A percentile compares a stretch with the other conserved stretches of the same genome.
phyloP scores from a whole-genome alignment of 2,113 vertebrate genomes.

The Smithornis capensis region DNA sequence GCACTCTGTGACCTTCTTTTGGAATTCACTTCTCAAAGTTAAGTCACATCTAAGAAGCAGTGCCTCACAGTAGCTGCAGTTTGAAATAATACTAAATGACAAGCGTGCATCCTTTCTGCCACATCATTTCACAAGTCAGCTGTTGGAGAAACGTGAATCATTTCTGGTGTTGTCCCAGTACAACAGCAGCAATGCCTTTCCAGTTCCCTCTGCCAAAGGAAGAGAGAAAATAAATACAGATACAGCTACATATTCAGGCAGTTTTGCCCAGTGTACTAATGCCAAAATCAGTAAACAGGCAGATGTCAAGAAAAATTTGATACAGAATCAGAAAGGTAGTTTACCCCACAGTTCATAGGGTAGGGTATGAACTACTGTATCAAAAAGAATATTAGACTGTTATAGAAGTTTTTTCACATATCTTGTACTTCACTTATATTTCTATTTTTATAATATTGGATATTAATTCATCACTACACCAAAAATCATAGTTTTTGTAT shows the following conservation, averaged over 20 bases:
- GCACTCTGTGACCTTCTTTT: not conserved
- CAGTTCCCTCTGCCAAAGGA: not conserved
- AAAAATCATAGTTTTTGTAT: not conserved
- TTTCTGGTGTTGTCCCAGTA: not conserved
- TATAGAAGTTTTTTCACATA: not conserved
- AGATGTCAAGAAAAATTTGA: not conserved
- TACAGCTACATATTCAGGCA: not conserved
- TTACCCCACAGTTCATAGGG: not conserved
- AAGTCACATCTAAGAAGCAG: not conserved
- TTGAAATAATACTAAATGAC: not conserved
- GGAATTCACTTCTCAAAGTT: not conserved
- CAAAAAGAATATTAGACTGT: not conserved
- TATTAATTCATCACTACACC: not conserved
- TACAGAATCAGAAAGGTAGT: not conserved
- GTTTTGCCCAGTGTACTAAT: not conserved
- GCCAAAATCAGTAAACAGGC: not conserved
- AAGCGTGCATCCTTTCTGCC: not conserved
- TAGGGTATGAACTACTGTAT: not conserved
- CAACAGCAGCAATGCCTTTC: not conserved
- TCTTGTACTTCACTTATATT: not conserved
- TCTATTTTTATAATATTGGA: not conserved
- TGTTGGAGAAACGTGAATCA: not conserved
- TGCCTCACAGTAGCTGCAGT: not conserved
- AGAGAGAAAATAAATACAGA: not conserved
- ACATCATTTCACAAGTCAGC: not conserved